phyloP scores from a whole-genome alignment of 1,140 invertebrate genomes.

The Brachionus plicatilis region DNA sequence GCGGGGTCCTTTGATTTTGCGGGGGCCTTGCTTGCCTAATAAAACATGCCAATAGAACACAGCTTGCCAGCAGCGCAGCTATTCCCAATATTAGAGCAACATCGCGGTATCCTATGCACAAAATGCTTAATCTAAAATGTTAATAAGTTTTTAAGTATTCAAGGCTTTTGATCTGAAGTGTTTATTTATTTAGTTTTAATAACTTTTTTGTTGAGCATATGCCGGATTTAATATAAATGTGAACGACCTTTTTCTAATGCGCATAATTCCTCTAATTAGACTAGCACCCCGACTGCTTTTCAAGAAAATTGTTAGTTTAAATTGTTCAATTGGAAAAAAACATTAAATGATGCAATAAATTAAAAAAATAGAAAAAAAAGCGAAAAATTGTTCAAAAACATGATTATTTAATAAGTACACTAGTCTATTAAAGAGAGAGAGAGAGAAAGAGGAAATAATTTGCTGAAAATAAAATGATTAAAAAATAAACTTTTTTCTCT shows the following conservation, averaged over 20 bases:
- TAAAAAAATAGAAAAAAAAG: not conserved
- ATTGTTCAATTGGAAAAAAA: not conserved
- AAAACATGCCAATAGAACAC: not conserved
- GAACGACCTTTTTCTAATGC: not conserved
- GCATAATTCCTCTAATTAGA: not conserved
- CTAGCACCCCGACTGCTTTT: not conserved
- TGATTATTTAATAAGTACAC: not conserved
- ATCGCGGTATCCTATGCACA: not conserved
- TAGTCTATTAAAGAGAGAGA: not conserved
- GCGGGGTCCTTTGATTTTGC: not conserved
- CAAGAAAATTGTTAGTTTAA: not conserved
- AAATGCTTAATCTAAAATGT: not conserved
- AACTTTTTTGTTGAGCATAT: not conserved
- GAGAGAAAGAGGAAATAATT: not conserved
- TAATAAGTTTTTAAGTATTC: not conserved
- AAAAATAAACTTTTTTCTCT: not conserved
- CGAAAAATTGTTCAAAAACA: not conserved
- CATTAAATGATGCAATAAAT: not conserved
- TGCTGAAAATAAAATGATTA: not conserved
- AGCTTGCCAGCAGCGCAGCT: not conserved
- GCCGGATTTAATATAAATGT: not conserved
- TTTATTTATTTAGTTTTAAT: not conserved
- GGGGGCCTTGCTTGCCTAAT: not conserved
- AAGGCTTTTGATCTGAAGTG: not conserved
- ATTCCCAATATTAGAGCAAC: not conserved